These are phyloP conservation scores for Podabrus alpinus DNA, from an alignment of 2,888 invertebrate species.

Conservation along the genomic window DNA sequence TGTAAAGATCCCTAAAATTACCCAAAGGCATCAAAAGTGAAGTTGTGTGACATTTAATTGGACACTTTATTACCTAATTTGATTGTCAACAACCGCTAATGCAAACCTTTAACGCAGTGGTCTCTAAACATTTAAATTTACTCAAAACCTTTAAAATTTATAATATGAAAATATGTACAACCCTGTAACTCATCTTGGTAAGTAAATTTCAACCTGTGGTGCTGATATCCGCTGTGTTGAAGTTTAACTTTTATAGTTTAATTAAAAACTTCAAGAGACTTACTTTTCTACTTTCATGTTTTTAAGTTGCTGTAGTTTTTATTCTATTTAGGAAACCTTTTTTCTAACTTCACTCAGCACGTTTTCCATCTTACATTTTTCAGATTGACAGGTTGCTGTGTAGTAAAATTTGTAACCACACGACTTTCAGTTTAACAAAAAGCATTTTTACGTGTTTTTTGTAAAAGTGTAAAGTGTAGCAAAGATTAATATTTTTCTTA, in stretches of 20 bases:
- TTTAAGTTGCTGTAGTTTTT: not conserved
- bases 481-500: not conserved
- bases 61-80: conserved; percentile 2
- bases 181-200: not conserved
- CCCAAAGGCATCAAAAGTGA: not conserved
- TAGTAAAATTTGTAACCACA: conserved; percentile 13
- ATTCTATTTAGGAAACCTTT: not conserved
- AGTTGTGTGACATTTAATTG: not conserved
- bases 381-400: conserved; percentile 16
- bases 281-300: not conserved
- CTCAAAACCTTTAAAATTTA: not conserved
- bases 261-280: not conserved
- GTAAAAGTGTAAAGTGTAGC: conserved; percentile 1
- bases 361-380: conserved; percentile 9
- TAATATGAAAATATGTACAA: not conserved
- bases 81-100: conserved; percentile 2
- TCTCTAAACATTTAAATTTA: not conserved
- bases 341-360: conserved; percentile 1
- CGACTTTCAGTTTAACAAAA: conserved; percentile 11
- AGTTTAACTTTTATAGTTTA: not conserved
- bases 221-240: not conserved
- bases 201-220: no score
- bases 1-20: not conserved
- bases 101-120: not conserved
- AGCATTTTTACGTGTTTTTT: conserved; percentile 17